Percentiles rank a stretch among this genome's conserved stretches.
Conservation (phyloP, 2,797 vertebrate genomes). For the Orientallactaga sibirica region DNA sequence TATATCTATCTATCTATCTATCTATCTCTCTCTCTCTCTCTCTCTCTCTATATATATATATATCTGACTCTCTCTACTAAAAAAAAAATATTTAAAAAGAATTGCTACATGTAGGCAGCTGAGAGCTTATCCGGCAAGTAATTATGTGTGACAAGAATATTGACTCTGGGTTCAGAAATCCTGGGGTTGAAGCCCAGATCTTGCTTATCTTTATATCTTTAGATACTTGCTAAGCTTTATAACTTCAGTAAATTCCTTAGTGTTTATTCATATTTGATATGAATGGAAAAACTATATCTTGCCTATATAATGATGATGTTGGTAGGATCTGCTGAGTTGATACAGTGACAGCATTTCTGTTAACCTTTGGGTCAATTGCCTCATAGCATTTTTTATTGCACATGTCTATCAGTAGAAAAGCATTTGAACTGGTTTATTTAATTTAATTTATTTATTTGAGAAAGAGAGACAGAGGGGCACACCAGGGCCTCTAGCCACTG, state of each 20-base stretch:
- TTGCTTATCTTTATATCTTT: slow-evolving; percentile 58
- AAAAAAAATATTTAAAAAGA: slow-evolving; percentile 44
- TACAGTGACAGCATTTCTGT: slow-evolving; percentile 50
- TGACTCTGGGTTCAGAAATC: slow-evolving; percentile 49
- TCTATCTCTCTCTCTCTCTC: no score
- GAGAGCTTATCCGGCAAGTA: slow-evolving; percentile 61
- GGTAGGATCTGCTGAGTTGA: slow-evolving; percentile 19
- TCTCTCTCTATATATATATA: no score
- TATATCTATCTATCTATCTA: no score
- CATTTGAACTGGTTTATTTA: not conserved
- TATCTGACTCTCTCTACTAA: no score
- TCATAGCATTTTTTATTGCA: slow-evolving; percentile 29
- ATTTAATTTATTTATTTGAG: no score
- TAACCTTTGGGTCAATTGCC: slow-evolving; percentile 28
- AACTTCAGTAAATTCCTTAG: slow-evolving; percentile 60
- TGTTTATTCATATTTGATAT: slow-evolving; percentile 59
- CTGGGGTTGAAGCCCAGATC: slow-evolving; percentile 38
- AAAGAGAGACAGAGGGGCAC: no score
- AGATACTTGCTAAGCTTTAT: slow-evolving; percentile 55
- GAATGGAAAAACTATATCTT: slow-evolving; percentile 51
- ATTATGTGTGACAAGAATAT: slow-evolving; percentile 42
- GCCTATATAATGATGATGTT: slow-evolving; percentile 11
- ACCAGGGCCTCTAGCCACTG: no score
- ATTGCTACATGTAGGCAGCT: slow-evolving; percentile 62
- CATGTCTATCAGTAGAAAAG: slow-evolving; percentile 39